Evolutionary conservation across 2,113 vertebrate genomes (phyloP).

Genomic region (Nycticorax nycticorax): DNA sequence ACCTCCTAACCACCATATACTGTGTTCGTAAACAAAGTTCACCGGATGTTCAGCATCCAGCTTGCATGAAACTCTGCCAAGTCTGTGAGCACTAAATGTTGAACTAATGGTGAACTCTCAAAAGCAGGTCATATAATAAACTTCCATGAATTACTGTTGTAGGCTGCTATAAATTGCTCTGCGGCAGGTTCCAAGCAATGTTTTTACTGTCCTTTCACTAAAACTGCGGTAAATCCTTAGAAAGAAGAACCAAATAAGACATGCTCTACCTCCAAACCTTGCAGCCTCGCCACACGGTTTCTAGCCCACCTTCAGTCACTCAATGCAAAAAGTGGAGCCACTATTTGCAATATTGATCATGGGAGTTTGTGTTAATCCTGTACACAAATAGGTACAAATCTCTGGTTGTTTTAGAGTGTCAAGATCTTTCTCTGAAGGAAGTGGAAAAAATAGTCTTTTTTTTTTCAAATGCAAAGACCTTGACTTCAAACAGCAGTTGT

Average conservation of each 20-base stretch:
- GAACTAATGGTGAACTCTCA: conserved; percentile 47
- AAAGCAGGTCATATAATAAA: background rate
- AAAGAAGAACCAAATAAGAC: background rate
- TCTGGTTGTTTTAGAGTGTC: background rate
- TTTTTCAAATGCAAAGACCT: background rate
- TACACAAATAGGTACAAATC: background rate
- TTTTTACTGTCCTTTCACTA: background rate
- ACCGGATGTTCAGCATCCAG: conserved; percentile 1
- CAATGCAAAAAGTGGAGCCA: background rate
- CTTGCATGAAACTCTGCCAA: conserved; percentile 13
- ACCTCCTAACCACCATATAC: background rate
- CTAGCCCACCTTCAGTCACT: background rate
- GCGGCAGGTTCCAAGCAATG: background rate
- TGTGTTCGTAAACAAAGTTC: background rate
- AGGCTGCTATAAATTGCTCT: conserved; percentile 33
- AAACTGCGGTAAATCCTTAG: background rate
- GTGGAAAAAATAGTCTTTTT: background rate
- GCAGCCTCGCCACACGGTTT: background rate
- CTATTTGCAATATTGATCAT: background rate
- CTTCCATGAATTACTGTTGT: background rate
- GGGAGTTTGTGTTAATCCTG: background rate
- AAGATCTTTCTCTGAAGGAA: background rate
- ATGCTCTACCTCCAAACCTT: background rate
- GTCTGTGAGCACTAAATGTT: background rate
- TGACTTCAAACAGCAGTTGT: background rate